A percentile compares a stretch with the other conserved stretches of the same genome.
phyloP scores from a whole-genome alignment of 2,113 vertebrate species.

The Saguinus imperator region DNA sequence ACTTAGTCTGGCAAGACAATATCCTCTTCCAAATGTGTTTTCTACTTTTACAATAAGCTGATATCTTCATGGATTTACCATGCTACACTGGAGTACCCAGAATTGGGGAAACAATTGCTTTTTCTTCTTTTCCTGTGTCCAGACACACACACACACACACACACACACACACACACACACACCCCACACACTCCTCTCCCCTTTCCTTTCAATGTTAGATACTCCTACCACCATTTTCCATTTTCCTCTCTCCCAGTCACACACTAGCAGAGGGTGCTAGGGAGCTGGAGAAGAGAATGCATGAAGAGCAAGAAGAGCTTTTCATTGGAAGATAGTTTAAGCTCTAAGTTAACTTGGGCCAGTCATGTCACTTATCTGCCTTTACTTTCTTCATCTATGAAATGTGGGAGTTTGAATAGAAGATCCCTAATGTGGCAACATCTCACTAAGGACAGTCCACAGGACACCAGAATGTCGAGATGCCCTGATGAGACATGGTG shows the following conservation, averaged over 20 bases:
- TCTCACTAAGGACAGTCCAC: background rate
- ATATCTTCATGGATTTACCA: background rate
- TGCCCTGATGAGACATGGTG: background rate
- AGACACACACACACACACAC: background rate
- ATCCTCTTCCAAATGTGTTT: background rate
- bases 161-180: background rate
- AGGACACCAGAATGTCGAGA: background rate
- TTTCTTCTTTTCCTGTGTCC: background rate
- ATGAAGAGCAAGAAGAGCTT: background rate
- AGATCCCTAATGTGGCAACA: background rate
- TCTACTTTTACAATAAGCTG: background rate
- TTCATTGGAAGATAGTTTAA: background rate
- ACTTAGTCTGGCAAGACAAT: background rate
- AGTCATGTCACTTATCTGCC: background rate
- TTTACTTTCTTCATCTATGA: background rate
- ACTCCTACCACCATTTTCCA: background rate
- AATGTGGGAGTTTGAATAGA: background rate
- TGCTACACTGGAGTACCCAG: background rate
- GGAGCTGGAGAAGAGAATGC: background rate
- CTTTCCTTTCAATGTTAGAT: background rate
- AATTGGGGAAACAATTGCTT: background rate
- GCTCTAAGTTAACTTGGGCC: background rate
- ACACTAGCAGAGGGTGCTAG: background rate
- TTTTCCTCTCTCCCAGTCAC: background rate
- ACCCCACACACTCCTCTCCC: rapidly evolving